Conservation (phyloP, 2,113 vertebrate species). For the Alethe diademata region DNA sequence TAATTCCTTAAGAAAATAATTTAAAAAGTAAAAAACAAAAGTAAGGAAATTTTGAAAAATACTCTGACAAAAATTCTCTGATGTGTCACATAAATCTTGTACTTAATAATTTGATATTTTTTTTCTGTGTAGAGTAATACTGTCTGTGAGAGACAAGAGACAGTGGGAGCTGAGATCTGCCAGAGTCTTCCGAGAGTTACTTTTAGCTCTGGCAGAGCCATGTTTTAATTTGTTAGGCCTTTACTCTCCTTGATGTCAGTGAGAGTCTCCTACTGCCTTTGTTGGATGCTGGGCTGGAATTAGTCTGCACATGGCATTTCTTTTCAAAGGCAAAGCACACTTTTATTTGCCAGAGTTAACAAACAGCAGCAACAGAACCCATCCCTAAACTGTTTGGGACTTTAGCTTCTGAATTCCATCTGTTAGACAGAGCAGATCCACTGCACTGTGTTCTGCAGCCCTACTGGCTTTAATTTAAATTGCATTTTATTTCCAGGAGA, state of each 20-base stretch:
- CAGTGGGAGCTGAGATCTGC: background rate
- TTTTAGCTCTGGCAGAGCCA: background rate
- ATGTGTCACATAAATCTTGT: background rate
- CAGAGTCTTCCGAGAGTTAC: background rate
- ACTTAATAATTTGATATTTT: background rate
- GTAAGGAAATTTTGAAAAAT: background rate
- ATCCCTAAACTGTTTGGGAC: background rate
- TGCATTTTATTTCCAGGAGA: background rate
- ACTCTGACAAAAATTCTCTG: background rate
- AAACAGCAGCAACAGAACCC: conserved; percentile 22
- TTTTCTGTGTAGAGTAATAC: background rate
- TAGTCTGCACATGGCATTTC: background rate
- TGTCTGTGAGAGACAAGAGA: background rate
- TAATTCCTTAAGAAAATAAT: background rate
- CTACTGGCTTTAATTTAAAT: background rate
- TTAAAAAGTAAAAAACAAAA: background rate
- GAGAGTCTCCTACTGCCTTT: background rate
- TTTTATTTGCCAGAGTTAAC: conserved; percentile 18
- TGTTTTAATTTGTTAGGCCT: background rate
- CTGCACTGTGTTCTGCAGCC: background rate
- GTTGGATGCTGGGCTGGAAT: background rate
- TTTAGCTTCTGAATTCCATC: background rate
- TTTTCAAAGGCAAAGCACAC: conserved; percentile 15
- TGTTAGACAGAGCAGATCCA: background rate
- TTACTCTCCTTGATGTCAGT: background rate